Evolutionary conservation across 1,140 invertebrate species (phyloP).

Genomic region (fruit fly (Drosophila melanogaster)): Release_6_plus_ISO1_MT NT_033777.3:12200001-12200500

Average conservation of each 20-base stretch:
- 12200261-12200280: background rate
- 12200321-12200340: constrained; percentile 13
- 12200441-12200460: constrained; percentile 19
- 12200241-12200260: background rate
- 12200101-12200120: too few species aligned
- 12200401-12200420: constrained; percentile 74
- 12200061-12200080: background rate
- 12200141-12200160: too few species aligned
- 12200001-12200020: constrained; percentile 9
- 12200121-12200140: too few species aligned
- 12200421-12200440: constrained; percentile 67
- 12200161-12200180: too few species aligned
- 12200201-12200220: too few species aligned
- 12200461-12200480: constrained; percentile 10
- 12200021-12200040: constrained; percentile 43
- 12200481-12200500: constrained; percentile 24
- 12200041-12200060: constrained; percentile 53
- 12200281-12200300: constrained; percentile 6
- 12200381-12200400: constrained; percentile 80
- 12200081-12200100: too few species aligned
- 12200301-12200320: background rate
- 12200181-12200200: too few species aligned
- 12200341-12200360: constrained; percentile 75
- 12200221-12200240: background rate
- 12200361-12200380: constrained; percentile 70